These are phyloP conservation scores for Leucophora obtusa DNA, from an alignment of 2,888 invertebrate species.

Conservation along the genomic window DNA sequence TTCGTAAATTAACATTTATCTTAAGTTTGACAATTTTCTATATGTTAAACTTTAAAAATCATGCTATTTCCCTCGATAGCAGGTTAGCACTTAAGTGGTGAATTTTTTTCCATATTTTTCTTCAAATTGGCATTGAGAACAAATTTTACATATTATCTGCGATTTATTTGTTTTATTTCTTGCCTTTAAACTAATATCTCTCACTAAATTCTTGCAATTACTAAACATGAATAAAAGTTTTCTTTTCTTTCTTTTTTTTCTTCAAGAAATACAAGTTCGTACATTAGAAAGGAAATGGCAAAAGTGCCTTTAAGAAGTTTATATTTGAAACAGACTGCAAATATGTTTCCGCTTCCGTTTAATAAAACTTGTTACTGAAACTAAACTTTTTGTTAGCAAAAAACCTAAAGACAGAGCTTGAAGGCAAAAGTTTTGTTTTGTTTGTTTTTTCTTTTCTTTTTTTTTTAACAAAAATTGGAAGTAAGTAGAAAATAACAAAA, in stretches of 20 bases:
- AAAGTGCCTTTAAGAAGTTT: slow-evolving; percentile 52
- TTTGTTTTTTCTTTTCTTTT: too few species aligned
- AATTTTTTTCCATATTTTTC: too few species aligned
- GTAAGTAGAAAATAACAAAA: background rate
- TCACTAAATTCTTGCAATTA: slow-evolving; percentile 11
- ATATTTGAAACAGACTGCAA: slow-evolving; percentile 49
- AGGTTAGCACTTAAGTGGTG: too few species aligned
- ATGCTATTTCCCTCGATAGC: too few species aligned
- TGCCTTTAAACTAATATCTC: slow-evolving; percentile 7
- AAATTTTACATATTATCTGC: too few species aligned
- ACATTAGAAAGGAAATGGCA: slow-evolving; percentile 51
- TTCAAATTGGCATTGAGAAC: too few species aligned
- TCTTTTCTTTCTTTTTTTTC: background rate
- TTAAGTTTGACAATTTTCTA: too few species aligned
- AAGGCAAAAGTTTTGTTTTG: slow-evolving; percentile 14
- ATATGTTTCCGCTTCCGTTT: slow-evolving; percentile 58
- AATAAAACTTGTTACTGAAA: slow-evolving; percentile 54
- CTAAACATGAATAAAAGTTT: slow-evolving; percentile 31
- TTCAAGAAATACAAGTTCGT: slow-evolving; percentile 24
- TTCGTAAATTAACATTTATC: too few species aligned
- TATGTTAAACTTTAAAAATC: too few species aligned
- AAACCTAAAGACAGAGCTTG: background rate
- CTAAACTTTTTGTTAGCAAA: slow-evolving; percentile 40
- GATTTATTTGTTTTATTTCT: background rate
- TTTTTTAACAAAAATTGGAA: background rate